Percentiles rank a stretch among this genome's conserved stretches.
phyloP scores from a whole-genome alignment of 2,888 invertebrate species.

The Lasiommata megera region DNA sequence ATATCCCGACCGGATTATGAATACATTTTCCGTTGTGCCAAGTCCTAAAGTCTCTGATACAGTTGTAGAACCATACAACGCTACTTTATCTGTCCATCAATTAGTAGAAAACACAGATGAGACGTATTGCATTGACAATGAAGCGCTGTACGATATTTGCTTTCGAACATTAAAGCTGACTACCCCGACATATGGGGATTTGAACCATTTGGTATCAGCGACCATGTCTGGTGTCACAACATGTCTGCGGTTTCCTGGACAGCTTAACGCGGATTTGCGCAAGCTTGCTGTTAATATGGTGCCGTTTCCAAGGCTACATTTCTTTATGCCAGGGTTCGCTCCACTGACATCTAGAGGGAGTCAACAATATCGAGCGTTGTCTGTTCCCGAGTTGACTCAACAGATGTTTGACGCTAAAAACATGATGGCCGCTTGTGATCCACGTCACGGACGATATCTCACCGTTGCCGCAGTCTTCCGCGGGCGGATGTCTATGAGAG shows the following conservation, averaged over 20 bases:
- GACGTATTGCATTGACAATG: constrained; percentile 87
- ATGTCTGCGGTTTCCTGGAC: constrained; percentile 66
- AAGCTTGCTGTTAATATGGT: constrained; percentile 72
- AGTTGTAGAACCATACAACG: constrained; percentile 84
- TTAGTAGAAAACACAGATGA: constrained; percentile 85
- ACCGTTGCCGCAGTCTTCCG: constrained; percentile 94
- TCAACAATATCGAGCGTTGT: constrained; percentile 91
- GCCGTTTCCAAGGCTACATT: constrained; percentile 88
- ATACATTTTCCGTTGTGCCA: constrained; percentile 85
- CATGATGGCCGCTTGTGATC: constrained; percentile 98
- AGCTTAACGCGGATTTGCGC: constrained; percentile 87
- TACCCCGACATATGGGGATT: constrained; percentile 88
- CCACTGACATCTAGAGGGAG: constrained; percentile 88
- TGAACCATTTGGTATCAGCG: constrained; percentile 79
- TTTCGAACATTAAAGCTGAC: constrained; percentile 86
- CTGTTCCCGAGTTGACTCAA: constrained; percentile 93
- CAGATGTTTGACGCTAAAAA: constrained; percentile 97
- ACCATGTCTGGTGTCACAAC: constrained; percentile 72
- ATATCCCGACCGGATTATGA: constrained; percentile 86
- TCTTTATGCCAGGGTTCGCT: constrained; percentile 82
- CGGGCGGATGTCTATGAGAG: constrained; percentile 96
- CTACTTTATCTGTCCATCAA: constrained; percentile 84
- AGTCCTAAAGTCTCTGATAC: constrained; percentile 89
- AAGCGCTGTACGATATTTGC: constrained; percentile 89
- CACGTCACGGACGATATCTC: constrained; percentile 92